A percentile compares a stretch with the other conserved stretches of the same genome.
Conservation (phyloP, 1,140 invertebrate species). For the Mycetomoellerius zeteki region DNA sequence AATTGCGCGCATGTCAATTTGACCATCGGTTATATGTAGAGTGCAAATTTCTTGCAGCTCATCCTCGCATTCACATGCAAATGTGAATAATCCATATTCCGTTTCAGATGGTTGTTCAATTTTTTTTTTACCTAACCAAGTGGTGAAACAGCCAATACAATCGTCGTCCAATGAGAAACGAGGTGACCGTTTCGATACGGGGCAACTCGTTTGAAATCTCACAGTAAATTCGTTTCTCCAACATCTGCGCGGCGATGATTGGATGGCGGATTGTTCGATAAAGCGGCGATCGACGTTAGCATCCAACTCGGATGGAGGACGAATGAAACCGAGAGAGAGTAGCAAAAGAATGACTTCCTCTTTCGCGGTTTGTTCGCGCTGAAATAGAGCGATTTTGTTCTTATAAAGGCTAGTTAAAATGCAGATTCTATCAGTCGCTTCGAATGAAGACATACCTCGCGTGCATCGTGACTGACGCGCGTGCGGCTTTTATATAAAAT, state of each 20-base stretch:
- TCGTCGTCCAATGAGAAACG: constrained; percentile 36
- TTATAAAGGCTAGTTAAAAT: constrained; percentile 52
- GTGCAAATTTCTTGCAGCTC: constrained; percentile 9
- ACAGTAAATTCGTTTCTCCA: constrained; percentile 52
- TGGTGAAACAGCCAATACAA: constrained; percentile 49
- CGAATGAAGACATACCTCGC: constrained; percentile 13
- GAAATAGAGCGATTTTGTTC: constrained; percentile 48
- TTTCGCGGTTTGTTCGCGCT: constrained; percentile 40
- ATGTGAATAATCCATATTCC: constrained; percentile 41
- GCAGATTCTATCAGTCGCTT: constrained; percentile 31
- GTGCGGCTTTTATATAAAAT: constrained; percentile 27
- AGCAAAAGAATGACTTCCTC: constrained; percentile 37
- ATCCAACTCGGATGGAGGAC: constrained; percentile 14
- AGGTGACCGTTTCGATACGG: constrained; percentile 36
- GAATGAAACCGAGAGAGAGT: constrained; percentile 29
- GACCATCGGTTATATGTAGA: background rate
- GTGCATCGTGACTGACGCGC: constrained; percentile 15
- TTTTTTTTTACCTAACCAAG: constrained; percentile 21
- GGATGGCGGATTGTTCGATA: constrained; percentile 54
- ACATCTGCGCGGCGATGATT: constrained; percentile 53
- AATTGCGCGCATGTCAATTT: constrained; percentile 9
- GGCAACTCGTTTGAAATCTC: constrained; percentile 49
- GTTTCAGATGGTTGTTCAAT: constrained; percentile 30
- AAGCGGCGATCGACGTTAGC: constrained; percentile 54
- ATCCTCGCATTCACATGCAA: constrained; percentile 27